Evolutionary conservation across 2,113 vertebrate genomes (phyloP), one percentile per base, ranked within the genome.

Genomic region (Marcusenius ussheri): DNA sequence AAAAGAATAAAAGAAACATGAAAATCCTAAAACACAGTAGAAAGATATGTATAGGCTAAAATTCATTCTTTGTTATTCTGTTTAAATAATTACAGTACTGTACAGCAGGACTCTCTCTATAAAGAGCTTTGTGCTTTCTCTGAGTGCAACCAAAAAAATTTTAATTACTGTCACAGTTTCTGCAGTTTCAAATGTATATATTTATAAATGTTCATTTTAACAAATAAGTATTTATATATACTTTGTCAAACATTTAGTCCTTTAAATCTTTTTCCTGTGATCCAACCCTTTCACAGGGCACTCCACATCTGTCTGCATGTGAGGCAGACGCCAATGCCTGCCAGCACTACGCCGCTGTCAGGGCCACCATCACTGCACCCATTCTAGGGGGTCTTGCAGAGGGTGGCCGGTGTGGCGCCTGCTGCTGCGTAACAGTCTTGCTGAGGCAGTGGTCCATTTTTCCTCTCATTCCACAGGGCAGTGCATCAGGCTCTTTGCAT

Each of bases 41-140:
- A 97, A 98, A 97, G 93, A 96, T 96, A 97, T 95, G 96, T 96
- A 96, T 97, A 96, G 94, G 95, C 96, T 97, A 97, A 97, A 97
- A 97, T 96, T 95, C 96, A 96, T 97, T 95, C 95, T 96, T 95
- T 97, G 97, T 96, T 97, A 97, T 96, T 96, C 95, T 89, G 50
- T 93, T 93, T 93, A 95, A 95, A 94, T 97, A 97, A 97, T 97
- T 97, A 97, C 97, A 97, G 94, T 97, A 96, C 96, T 96, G 94
- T 97, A 97, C 97, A 98, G 96, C 96, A 96, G 93, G 93, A 97
- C 96, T 95, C 95, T 95, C 95, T 85, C 53, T 49, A 93, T 94
- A 91, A 88, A 91, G 96, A 96, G 96, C 94, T 95, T 97, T 98
- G 97, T 98, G 97, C 97, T 98, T 98, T 97, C 95, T 96, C 92